A percentile compares a stretch with the other conserved stretches of the same genome.
phyloP scores from a whole-genome alignment of 2,113 vertebrate species.

The Neogale vison region DNA sequence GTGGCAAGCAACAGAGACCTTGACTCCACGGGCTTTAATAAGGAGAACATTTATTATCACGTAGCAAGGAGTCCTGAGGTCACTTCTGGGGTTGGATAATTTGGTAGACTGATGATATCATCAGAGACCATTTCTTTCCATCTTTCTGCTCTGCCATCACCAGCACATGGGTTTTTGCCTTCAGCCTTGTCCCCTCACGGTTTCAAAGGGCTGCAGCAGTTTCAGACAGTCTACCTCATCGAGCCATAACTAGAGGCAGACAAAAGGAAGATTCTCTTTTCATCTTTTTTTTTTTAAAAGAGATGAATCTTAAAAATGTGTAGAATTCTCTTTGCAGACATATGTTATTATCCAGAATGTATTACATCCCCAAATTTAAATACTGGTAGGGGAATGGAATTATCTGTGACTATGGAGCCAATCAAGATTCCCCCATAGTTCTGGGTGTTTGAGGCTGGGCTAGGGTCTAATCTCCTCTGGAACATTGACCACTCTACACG shows the following conservation, averaged over 20 bases:
- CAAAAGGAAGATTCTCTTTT: not conserved
- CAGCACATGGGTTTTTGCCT: not conserved
- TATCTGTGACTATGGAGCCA: not conserved
- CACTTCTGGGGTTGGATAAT: not conserved
- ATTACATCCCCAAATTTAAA: not conserved
- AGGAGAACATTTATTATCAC: not conserved
- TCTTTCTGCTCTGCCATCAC: not conserved
- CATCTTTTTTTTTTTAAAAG: not conserved
- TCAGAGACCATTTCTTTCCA: not conserved
- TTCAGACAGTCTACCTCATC: not conserved
- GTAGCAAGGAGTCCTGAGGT: not conserved
- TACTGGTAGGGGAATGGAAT: not conserved
- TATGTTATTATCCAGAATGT: not conserved
- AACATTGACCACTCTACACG: not conserved
- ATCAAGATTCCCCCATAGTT: not conserved
- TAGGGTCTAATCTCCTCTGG: not conserved
- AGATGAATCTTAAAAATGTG: not conserved
- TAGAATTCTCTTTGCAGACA: not conserved
- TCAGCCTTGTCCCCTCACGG: not conserved
- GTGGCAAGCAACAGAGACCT: not conserved
- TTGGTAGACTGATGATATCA: not conserved
- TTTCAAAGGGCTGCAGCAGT: not conserved
- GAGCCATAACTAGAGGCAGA: not conserved
- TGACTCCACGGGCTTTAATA: not conserved
- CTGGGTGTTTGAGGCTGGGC: too few species aligned